A percentile compares a stretch with the other conserved stretches of the same genome.
Conservation (phyloP, 2,113 vertebrate genomes). For the Leiothrix lutea region DNA sequence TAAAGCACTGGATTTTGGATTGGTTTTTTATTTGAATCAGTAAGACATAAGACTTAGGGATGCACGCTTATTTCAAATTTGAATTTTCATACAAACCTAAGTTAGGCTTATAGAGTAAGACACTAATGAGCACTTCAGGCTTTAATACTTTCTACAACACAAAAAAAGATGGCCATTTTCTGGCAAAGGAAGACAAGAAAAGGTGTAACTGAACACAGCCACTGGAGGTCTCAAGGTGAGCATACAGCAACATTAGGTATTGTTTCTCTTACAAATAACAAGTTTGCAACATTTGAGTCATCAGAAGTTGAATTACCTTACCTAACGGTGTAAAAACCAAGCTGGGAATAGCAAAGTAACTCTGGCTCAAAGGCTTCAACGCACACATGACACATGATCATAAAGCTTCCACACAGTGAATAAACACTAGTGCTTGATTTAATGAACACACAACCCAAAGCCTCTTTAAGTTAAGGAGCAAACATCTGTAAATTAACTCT, state of each 20-base stretch:
- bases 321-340: neutral
- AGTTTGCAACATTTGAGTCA: neutral
- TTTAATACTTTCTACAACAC: neutral
- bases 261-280: neutral
- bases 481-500: neutral
- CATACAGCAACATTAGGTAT: neutral
- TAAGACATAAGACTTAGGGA: neutral
- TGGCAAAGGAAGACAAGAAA: neutral
- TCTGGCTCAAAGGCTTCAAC: neutral
- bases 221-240: neutral
- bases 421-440: neutral
- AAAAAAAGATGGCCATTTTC: neutral
- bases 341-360: neutral
- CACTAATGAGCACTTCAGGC: neutral
- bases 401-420: neutral
- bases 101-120: neutral
- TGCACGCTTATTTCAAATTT: neutral
- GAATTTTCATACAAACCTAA: neutral
- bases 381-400: neutral
- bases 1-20: neutral
- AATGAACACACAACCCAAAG: neutral
- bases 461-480: neutral
- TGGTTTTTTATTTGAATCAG: rapidly evolving
- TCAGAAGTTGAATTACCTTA: neutral
- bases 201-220: neutral